These are phyloP conservation scores for Herpetotheres cachinnans DNA, from an alignment of 2,113 vertebrate species.

Conservation along the genomic window DNA sequence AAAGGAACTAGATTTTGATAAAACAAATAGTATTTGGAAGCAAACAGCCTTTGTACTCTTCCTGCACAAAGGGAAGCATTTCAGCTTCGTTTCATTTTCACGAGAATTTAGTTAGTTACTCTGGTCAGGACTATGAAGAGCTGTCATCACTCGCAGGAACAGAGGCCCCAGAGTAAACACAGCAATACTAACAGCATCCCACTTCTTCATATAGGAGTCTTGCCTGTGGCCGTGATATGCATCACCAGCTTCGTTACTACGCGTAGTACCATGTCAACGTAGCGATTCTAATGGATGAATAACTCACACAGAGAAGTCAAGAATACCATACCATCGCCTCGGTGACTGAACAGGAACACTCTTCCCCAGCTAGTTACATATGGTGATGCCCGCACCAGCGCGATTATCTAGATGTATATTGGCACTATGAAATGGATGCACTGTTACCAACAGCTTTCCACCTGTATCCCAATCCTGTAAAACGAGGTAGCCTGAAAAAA, in stretches of 20 bases:
- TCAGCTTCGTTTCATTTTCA: background rate
- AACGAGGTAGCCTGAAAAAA: background rate
- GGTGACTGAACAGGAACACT: background rate
- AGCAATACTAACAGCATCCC: background rate
- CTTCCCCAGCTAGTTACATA: no score
- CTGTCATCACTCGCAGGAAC: background rate
- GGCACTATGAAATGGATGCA: background rate
- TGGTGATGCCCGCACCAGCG: background rate
- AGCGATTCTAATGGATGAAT: fast-evolving
- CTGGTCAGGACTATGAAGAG: background rate
- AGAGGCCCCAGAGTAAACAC: background rate
- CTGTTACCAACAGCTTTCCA: background rate
- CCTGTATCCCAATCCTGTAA: background rate
- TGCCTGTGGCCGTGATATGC: background rate
- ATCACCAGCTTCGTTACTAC: background rate
- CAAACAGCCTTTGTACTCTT: background rate
- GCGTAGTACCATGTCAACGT: fast-evolving
- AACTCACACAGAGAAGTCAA: background rate
- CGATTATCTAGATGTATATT: fast-evolving
- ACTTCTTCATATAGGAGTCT: background rate
- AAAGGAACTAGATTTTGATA: background rate
- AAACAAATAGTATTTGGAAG: background rate
- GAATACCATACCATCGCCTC: no score
- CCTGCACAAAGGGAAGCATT: background rate
- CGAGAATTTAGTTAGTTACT: background rate